Evolutionary conservation across 2,888 invertebrate species (phyloP), one percentile per base, ranked within the genome.

Genomic region (Acrobasis suavella): DNA sequence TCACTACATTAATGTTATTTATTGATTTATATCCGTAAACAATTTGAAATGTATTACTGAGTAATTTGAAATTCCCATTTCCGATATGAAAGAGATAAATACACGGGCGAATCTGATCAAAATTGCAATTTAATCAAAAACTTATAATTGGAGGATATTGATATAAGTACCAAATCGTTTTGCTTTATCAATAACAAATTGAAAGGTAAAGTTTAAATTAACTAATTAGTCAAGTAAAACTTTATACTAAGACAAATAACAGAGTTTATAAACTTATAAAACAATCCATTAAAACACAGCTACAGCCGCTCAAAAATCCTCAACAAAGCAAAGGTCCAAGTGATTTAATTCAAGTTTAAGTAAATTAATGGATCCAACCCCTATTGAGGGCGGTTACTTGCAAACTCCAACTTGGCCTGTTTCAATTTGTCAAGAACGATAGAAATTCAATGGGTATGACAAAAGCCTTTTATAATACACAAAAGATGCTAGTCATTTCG

Each of bases 351-450:
- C 81, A 83, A 88, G 81, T 87, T 46, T 46, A 46, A 79, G 75
- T 81, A 78, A 85, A 87, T 89, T 89, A 88, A 89, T 88, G 86
- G 85, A 84, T 86, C 77, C 77, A 75, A 78, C 80, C 77, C 77
- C 80, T 79, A 80, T 83, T 78, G 77, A 77, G 81, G 77, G 78
- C 79, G 80, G 82, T 76, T 76, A 74, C 75, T 69, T 68, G 73
- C 72, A 74, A 83, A 88, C 80, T 89, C 81, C 78, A 81, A 89
- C 86, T 88, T 87, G 82, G 85, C 86, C 87, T 86, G 86, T 88
- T 86, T 83, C 84, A 88, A 89, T 89, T 89, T 88, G 85, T 87
- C 83, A 82, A 76, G 76, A 78, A 77, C 84, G 84, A 87, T 87
- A 77, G 80, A 80, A 82, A 85, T 83, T 81, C 86, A 82, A 84